phyloP scores from a whole-genome alignment of 1,140 invertebrate species.

The Teleogryllus occipitalis region DNA sequence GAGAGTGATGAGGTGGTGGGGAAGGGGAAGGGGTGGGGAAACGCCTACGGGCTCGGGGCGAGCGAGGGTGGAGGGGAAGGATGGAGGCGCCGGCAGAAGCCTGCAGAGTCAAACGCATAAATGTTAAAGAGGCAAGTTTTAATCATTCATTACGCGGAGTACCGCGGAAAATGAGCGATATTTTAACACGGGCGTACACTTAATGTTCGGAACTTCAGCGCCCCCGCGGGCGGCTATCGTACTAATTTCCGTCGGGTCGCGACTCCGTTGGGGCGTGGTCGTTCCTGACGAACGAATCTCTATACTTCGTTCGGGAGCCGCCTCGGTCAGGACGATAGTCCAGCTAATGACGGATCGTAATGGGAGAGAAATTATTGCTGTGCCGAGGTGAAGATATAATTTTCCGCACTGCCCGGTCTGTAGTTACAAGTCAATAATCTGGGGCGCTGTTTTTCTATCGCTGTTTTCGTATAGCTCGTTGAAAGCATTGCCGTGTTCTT shows the following conservation, averaged over 20 bases:
- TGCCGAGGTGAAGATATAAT: neutral
- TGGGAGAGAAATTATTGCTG: neutral
- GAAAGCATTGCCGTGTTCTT: neutral
- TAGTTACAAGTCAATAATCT: neutral
- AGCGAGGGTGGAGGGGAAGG: neutral
- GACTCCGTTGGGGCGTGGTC: neutral
- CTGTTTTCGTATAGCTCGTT: neutral
- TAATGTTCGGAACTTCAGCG: neutral
- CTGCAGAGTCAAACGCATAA: neutral
- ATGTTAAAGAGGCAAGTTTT: conserved; percentile 5
- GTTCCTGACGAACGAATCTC: neutral
- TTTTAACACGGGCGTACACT: conserved; percentile 1
- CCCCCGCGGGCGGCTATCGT: neutral
- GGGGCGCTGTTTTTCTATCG: neutral
- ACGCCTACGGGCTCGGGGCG: too few species aligned
- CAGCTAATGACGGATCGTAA: neutral
- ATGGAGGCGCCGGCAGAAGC: neutral
- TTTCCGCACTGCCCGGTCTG: neutral
- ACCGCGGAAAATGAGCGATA: neutral
- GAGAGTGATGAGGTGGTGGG: neutral
- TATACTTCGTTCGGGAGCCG: neutral
- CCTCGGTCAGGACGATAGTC: neutral
- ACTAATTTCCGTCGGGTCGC: neutral
- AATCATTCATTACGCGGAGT: neutral
- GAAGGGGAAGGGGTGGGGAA: neutral